These are phyloP conservation scores for Zygaena filipendulae DNA, from an alignment of 2,888 invertebrate species.

Conservation along the genomic window DNA sequence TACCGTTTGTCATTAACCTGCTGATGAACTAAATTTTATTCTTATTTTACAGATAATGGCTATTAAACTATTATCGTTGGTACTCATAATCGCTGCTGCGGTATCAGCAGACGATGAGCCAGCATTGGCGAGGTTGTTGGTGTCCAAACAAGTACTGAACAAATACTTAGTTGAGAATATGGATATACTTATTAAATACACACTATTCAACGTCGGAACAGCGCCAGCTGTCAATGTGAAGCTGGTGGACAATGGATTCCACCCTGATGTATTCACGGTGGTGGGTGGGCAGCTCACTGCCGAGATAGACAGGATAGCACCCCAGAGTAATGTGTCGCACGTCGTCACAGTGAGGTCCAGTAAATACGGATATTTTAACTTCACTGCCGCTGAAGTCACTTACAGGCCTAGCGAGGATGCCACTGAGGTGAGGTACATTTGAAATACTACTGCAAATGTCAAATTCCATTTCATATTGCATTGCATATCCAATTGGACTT, in stretches of 20 bases:
- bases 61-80: conserved; percentile 48
- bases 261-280: conserved; percentile 89
- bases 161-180: conserved; percentile 96
- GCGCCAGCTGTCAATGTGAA: conserved; percentile 91
- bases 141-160: conserved; percentile 95
- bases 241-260: conserved; percentile 91
- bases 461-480: too few species aligned
- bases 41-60: conserved; percentile 46
- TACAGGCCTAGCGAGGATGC: conserved; percentile 90
- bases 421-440: too few species aligned
- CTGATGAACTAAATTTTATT: conserved; percentile 11
- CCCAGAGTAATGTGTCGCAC: conserved; percentile 93
- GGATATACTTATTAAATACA: conserved; percentile 96
- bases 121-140: conserved; percentile 82
- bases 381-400: conserved; percentile 92
- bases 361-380: conserved; percentile 95
- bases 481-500: too few species aligned
- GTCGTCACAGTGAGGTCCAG: conserved; percentile 91
- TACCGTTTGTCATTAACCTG: conserved; percentile 21
- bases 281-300: conserved; percentile 88
- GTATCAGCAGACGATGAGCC: conserved; percentile 75
- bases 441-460: too few species aligned
- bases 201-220: conserved; percentile 92
- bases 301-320: conserved; percentile 89
- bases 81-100: conserved; percentile 51